Evolutionary conservation across 2,113 vertebrate genomes (phyloP), one percentile per base, ranked within the genome.

Genomic region (Gavialis gangeticus): DNA sequence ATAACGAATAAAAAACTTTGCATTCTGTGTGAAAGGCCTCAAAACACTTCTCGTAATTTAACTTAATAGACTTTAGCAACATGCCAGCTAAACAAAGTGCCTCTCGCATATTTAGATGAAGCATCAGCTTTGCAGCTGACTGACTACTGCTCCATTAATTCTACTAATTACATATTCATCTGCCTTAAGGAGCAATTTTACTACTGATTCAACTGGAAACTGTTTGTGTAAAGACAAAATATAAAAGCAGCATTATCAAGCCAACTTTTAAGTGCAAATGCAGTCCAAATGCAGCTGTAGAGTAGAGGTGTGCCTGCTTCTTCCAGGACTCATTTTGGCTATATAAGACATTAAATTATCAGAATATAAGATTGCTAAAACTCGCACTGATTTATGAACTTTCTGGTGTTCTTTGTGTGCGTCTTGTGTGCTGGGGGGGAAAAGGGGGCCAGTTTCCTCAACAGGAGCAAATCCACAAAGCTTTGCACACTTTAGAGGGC

Each of bases 111-210:
- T 92, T 97, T 93, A 94, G 93, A 95, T 85, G 94, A 96, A 96
- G 91, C 93, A 96, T 94, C 89, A 81, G 90, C 95, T 96, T 95
- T 96, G 96, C 97, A 97, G 96, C 96, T 98, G 96, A 97, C 88
- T 94, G 90, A 92, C 91, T 96, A 92, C 87, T 75, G 84, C 87
- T 96, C 94, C 90, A 96, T 97, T 97, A 95, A 96, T 96, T 96
- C 97, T 96, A 88, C 96, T 97, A 96, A 98, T 97, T 97, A 96
- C 94, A 97, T 96, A 97, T 98, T 97, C 97, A 97, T 97, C 95
- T 89, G 91, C 93, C 93, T 95, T 94, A 95, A 95, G 95, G 92
- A 96, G 94, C 87, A 85, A 88, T 92, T 97, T 96, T 95, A 87
- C 93, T 87, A 92, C 87, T 89, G 81, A 93, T 93, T 97, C 79